These are phyloP conservation scores for Rallus limicola DNA, from an alignment of 2,113 vertebrate species.

Conservation along the genomic window DNA sequence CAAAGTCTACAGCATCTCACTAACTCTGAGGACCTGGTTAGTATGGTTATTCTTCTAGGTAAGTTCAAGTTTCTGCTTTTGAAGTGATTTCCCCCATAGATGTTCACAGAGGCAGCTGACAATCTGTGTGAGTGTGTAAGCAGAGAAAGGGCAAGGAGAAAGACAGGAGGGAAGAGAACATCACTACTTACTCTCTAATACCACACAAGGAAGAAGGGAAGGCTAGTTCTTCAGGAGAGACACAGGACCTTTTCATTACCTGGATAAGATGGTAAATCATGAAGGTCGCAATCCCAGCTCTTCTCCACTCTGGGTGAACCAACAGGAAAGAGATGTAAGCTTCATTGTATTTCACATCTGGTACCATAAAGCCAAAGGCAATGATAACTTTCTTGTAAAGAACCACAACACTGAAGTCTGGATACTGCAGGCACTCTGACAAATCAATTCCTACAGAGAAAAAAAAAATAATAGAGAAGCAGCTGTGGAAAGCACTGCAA, in stretches of 20 bases:
- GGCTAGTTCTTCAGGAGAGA: not conserved
- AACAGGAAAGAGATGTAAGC: slow-evolving; percentile 98
- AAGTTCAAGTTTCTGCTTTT: not conserved
- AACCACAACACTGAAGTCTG: slow-evolving; percentile 96
- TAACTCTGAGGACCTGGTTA: not conserved
- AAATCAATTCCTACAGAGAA: slow-evolving; percentile 88
- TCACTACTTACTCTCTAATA: not conserved
- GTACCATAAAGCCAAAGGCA: slow-evolving; percentile 98
- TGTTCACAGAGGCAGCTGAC: not conserved
- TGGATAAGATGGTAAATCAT: slow-evolving; percentile 99
- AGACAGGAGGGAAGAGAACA: not conserved
- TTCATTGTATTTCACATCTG: slow-evolving; percentile 96
- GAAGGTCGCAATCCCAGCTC: slow-evolving; percentile 95
- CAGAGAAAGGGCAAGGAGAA: not conserved
- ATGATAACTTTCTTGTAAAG: slow-evolving; percentile 97
- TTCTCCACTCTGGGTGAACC: slow-evolving; percentile 97
- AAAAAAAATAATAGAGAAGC: not conserved
- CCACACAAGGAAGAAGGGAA: not conserved
- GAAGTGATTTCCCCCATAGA: not conserved
- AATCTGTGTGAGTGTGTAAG: not conserved
- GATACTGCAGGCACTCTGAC: slow-evolving; percentile 96
- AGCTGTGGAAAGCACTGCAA: not conserved
- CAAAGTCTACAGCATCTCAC: not conserved
- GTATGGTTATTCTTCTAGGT: not conserved
- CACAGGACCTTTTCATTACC: slow-evolving; percentile 65